Conservation (phyloP, 2,888 invertebrate genomes). For the Silvanus unidentatus region DNA sequence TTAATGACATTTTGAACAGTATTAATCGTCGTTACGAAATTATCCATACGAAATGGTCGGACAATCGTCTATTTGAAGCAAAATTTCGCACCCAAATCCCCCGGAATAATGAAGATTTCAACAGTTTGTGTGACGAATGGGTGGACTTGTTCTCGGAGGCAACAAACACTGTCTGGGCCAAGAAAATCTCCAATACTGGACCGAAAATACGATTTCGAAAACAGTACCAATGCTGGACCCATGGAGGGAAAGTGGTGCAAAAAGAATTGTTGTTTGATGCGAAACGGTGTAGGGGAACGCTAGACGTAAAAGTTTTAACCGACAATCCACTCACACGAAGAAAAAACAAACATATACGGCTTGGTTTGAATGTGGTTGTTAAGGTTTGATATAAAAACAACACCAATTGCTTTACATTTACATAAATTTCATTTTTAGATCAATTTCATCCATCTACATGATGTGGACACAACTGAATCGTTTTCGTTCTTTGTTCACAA, state of each 20-base stretch:
- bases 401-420: background rate
- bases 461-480: constrained; percentile 31
- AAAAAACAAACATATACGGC: constrained; percentile 41
- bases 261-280: constrained; percentile 44
- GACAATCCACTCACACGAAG: constrained; percentile 40
- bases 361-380: constrained; percentile 43
- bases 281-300: constrained; percentile 41
- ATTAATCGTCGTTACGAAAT: constrained; percentile 42
- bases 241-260: constrained; percentile 38
- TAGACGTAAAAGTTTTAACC: constrained; percentile 44
- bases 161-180: constrained; percentile 44
- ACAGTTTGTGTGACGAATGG: constrained; percentile 43
- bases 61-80: constrained; percentile 38
- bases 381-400: constrained; percentile 44
- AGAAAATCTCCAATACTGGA: constrained; percentile 45
- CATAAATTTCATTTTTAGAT: constrained; percentile 33
- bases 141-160: constrained; percentile 43
- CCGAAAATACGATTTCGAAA: constrained; percentile 45
- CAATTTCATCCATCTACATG: constrained; percentile 42
- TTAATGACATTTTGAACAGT: constrained; percentile 36
- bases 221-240: constrained; percentile 46
- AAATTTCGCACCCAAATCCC: constrained; percentile 43
- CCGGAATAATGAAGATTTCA: constrained; percentile 41
- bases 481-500: constrained; percentile 42
- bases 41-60: constrained; percentile 39